phyloP scores from a whole-genome alignment of 2,113 vertebrate species.

The Cervus canadensis region DNA sequence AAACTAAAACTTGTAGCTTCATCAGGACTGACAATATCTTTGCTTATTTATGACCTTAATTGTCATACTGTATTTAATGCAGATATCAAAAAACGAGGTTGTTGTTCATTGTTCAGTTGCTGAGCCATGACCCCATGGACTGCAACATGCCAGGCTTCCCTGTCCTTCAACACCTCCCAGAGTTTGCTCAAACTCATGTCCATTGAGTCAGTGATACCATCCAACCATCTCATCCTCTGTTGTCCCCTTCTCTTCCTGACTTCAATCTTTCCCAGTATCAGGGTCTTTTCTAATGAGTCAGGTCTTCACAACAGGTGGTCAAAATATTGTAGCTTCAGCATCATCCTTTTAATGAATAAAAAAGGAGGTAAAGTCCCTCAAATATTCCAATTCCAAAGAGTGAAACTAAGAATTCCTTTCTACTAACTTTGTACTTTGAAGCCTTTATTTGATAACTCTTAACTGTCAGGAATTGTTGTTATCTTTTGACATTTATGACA shows the following conservation, averaged over 20 bases:
- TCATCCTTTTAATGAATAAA: neutral
- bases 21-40: neutral
- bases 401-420: neutral
- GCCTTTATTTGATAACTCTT: neutral
- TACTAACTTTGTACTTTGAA: neutral
- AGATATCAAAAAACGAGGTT: neutral
- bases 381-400: neutral
- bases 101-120: neutral
- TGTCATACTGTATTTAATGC: neutral
- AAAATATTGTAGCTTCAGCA: neutral
- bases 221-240: neutral
- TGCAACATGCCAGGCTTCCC: neutral
- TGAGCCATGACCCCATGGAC: neutral
- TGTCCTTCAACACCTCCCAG: neutral
- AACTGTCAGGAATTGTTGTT: neutral
- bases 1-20: neutral
- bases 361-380: neutral
- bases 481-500: constrained; percentile 4
- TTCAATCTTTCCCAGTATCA: neutral
- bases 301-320: neutral
- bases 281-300: neutral
- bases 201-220: neutral
- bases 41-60: neutral
- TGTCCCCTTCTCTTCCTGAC: neutral
- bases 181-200: neutral